These are phyloP conservation scores for Okapia johnstoni DNA, from an alignment of 2,113 vertebrate species.

Conservation along the genomic window DNA sequence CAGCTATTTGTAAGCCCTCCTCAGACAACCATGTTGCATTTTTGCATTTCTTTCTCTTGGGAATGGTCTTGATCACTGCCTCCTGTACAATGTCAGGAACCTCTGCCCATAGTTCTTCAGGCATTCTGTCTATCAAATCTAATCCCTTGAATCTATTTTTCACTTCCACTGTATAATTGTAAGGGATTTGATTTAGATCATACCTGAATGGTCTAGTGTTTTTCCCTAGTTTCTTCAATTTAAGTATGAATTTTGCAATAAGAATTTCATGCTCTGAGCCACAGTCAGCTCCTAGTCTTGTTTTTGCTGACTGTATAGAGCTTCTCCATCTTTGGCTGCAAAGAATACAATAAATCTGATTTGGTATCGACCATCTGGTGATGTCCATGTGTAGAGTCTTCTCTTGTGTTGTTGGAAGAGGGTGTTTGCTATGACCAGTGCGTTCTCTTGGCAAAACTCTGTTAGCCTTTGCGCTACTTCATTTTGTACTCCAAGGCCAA, in stretches of 20 bases:
- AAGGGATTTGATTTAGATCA: neutral
- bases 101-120: neutral
- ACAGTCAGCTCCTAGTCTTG: too few species aligned
- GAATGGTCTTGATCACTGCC: neutral
- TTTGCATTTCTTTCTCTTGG: neutral
- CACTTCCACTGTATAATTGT: neutral
- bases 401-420: neutral
- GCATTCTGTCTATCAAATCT: neutral
- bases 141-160: neutral
- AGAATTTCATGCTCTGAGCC: neutral
- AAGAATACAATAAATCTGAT: too few species aligned
- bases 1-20: neutral
- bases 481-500: neutral
- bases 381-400: neutral
- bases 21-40: neutral
- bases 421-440: neutral
- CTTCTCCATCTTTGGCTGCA: too few species aligned
- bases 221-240: neutral
- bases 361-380: too few species aligned
- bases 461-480: neutral
- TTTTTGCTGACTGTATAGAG: too few species aligned
- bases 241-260: neutral
- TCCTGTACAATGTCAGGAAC: neutral
- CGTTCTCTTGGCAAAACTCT: neutral
- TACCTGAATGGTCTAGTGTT: neutral